Conservation (phyloP, 35 echinoderm and acorn worm genomes). For the Amphiura filiformis region DNA sequence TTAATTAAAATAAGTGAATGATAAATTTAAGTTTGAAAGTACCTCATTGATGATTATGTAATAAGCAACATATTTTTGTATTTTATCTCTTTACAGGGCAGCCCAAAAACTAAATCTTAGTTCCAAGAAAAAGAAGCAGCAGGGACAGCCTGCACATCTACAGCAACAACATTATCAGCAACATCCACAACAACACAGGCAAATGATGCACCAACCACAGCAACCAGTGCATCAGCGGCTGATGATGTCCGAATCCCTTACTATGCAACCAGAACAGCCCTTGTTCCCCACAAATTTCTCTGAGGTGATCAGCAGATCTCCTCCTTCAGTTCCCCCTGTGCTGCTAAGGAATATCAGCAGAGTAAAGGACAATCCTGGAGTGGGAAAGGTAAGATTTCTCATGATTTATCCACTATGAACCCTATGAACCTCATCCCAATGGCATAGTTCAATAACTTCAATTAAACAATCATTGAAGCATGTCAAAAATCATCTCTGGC, state of each 20-base stretch:
- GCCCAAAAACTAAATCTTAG: conserved; percentile 97
- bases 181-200: neutral
- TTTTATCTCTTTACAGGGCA: conserved; percentile 79
- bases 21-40: too few species aligned
- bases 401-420: neutral
- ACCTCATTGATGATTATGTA: too few species aligned
- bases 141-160: conserved; percentile 11
- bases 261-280: conserved; percentile 68
- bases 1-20: too few species aligned
- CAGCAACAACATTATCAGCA: neutral
- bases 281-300: conserved; percentile 95
- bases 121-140: conserved; percentile 93
- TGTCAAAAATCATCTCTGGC: too few species aligned
- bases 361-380: conserved; percentile 91
- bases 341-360: conserved; percentile 74
- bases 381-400: conserved; percentile 93
- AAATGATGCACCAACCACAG: neutral
- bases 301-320: conserved; percentile 64
- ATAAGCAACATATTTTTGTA: too few species aligned
- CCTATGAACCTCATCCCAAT: neutral
- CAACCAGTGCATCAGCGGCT: conserved; percentile 8
- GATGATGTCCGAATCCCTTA: conserved; percentile 20
- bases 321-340: conserved; percentile 80
- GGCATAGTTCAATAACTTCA: too few species aligned
- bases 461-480: too few species aligned